A percentile compares a stretch with the other conserved stretches of the same genome.
phyloP scores from a whole-genome alignment of 2,113 vertebrate genomes.

The Hypocryptadius cinnamomeus region DNA sequence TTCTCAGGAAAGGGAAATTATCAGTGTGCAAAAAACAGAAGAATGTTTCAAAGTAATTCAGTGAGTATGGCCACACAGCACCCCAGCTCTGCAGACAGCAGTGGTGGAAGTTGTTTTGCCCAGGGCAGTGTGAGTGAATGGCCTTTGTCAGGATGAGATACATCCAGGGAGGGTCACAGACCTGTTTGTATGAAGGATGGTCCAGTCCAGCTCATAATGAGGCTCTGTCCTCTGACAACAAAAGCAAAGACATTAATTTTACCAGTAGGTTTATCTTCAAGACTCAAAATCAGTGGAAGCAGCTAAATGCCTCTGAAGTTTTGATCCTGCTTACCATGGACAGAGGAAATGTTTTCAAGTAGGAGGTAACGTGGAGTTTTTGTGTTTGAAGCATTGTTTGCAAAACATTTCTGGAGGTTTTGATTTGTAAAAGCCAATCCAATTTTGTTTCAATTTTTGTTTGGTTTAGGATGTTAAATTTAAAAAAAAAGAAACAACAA shows the following conservation, averaged over 20 bases:
- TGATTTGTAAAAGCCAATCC: not conserved
- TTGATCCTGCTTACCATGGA: not conserved
- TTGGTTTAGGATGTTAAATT: not conserved
- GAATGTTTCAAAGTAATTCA: not conserved
- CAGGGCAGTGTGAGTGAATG: not conserved
- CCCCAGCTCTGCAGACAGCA: not conserved
- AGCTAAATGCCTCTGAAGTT: not conserved
- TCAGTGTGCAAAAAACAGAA: not conserved
- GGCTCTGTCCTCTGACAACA: not conserved
- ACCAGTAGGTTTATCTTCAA: not conserved
- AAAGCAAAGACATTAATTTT: not conserved
- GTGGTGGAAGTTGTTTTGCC: not conserved
- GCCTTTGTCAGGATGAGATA: not conserved
- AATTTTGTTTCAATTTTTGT: not conserved
- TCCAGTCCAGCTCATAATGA: not conserved
- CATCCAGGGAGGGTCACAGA: not conserved
- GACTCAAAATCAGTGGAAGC: not conserved
- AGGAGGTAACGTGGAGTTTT: not conserved
- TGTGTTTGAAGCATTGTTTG: not conserved
- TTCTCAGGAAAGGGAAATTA: not conserved
- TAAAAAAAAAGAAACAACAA: not conserved
- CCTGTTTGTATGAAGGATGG: not conserved
- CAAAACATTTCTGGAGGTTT: not conserved
- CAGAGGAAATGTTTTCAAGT: not conserved
- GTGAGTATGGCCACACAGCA: not conserved